Evolutionary conservation across 30 jellyfish, hydroid and myxozoan species (phyloP).

Genomic region (Mastigias papua): DNA sequence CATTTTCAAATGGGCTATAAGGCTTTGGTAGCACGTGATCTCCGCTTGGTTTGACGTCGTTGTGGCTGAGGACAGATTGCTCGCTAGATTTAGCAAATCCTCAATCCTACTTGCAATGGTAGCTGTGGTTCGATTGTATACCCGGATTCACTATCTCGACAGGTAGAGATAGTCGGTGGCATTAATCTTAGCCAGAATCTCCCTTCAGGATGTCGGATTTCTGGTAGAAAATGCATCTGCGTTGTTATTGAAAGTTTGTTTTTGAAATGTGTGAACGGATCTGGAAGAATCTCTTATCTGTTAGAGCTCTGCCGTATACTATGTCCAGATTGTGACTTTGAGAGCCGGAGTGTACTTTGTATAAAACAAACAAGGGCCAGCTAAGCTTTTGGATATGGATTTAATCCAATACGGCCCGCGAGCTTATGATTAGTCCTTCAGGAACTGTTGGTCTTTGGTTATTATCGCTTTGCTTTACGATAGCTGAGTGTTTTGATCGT

Average conservation of each 20-base stretch:
- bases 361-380: constrained; percentile 7
- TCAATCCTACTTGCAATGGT: background rate
- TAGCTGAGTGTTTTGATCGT: background rate
- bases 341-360: background rate
- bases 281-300: background rate
- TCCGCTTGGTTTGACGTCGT: background rate
- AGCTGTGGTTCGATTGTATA: background rate
- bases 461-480: background rate
- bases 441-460: background rate
- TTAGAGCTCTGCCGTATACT: background rate
- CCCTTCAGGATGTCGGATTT: background rate
- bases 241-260: too few species aligned
- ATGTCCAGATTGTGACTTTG: background rate
- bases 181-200: background rate
- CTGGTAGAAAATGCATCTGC: background rate
- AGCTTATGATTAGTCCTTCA: background rate
- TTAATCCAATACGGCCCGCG: background rate
- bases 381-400: constrained; percentile 9
- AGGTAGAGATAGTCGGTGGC: background rate
- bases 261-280: background rate
- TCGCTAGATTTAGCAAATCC: background rate
- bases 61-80: background rate
- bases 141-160: background rate
- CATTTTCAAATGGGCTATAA: background rate
- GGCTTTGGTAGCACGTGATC: background rate